phyloP scores from a whole-genome alignment of 2,888 invertebrate species.

The Sericinus montela region DNA sequence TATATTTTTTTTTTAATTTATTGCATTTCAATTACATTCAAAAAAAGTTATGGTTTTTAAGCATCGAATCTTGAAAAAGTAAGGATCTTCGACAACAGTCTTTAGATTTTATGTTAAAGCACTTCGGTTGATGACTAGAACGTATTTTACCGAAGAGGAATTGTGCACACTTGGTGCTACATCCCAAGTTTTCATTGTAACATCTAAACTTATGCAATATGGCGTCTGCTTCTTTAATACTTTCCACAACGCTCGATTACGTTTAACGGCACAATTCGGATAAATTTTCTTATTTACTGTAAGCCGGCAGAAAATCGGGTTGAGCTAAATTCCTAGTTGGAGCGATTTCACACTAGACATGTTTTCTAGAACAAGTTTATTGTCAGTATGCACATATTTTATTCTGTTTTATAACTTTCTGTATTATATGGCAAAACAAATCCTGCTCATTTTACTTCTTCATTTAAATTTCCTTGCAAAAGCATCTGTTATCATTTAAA shows the following conservation, averaged over 20 bases:
- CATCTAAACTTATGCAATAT: constrained; percentile 77
- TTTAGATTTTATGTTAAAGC: constrained; percentile 44
- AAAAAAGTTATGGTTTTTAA: too few relatives aligned
- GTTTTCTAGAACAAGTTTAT: constrained; percentile 53
- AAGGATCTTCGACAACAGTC: constrained; percentile 4
- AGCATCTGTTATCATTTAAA: too few relatives aligned
- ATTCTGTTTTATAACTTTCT: constrained; percentile 28
- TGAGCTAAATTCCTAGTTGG: constrained; percentile 46
- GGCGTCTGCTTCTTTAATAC: constrained; percentile 75
- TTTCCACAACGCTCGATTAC: constrained; percentile 76
- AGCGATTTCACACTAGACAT: constrained; percentile 60
- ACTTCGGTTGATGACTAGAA: constrained; percentile 47
- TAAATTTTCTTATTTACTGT: constrained; percentile 76
- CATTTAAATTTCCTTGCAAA: too few relatives aligned
- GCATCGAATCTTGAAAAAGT: constrained; percentile 7
- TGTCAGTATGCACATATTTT: constrained; percentile 32
- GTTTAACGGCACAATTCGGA: constrained; percentile 71
- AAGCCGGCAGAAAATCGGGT: constrained; percentile 63
- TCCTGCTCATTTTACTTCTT: too few relatives aligned
- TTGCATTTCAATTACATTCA: too few relatives aligned
- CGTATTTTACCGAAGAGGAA: constrained; percentile 61
- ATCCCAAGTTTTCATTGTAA: constrained; percentile 74
- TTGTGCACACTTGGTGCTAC: constrained; percentile 67
- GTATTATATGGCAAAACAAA: constrained; percentile 17
- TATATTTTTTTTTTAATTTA: too few relatives aligned